Conservation (phyloP, 2,113 vertebrate genomes). For the Columbina picui region DNA sequence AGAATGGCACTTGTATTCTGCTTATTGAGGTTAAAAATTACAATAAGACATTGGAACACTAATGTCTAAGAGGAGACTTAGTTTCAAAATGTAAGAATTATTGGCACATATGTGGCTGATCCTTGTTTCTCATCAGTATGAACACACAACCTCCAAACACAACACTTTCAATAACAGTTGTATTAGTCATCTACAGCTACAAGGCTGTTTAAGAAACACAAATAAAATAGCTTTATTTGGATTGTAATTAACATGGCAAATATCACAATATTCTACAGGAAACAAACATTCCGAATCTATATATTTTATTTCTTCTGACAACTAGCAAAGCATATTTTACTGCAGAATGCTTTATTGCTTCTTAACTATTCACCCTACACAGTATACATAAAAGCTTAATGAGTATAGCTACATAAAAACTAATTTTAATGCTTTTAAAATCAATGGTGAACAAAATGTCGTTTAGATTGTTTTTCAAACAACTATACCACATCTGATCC, state of each 20-base stretch:
- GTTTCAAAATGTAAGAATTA: not conserved
- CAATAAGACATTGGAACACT: not conserved
- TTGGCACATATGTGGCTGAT: not conserved
- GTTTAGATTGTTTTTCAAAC: conserved; percentile 72
- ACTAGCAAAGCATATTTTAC: conserved; percentile 65
- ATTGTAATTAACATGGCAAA: conserved; percentile 74
- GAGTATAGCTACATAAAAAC: conserved; percentile 70
- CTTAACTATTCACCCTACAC: conserved; percentile 63
- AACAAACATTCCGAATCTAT: conserved; percentile 55
- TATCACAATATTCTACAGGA: conserved; percentile 55
- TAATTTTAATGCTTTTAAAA: conserved; percentile 79
- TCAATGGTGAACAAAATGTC: conserved; percentile 75
- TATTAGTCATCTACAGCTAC: conserved; percentile 54
- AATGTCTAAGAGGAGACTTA: not conserved
- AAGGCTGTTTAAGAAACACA: conserved; percentile 48
- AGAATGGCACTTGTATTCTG: not conserved
- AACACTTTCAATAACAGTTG: conserved; percentile 40
- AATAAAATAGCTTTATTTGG: conserved; percentile 64
- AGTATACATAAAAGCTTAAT: conserved; percentile 70
- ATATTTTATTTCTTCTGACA: conserved; percentile 63
- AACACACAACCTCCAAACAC: conserved; percentile 1
- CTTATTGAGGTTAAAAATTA: not conserved
- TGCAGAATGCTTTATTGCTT: conserved; percentile 68
- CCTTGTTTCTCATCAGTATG: conserved; percentile 10
- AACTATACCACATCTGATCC: conserved; percentile 55